Percentiles rank a stretch among this genome's conserved stretches.
These are phyloP conservation scores for Pteromalus puparum DNA, from an alignment of 1,140 invertebrate species.

Conservation along the genomic window DNA sequence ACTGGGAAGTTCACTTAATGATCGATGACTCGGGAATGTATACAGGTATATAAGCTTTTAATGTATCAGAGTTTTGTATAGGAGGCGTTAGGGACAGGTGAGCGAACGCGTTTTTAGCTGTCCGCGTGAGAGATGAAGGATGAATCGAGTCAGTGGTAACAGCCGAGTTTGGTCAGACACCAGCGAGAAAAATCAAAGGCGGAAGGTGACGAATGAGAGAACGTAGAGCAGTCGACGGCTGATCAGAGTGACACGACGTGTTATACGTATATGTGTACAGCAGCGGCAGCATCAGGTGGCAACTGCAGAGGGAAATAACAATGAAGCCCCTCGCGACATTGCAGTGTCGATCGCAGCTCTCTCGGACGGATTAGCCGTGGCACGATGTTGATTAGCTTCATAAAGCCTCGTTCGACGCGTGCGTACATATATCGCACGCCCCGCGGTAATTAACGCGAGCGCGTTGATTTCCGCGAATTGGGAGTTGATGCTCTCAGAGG, in stretches of 20 bases:
- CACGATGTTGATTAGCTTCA: neutral
- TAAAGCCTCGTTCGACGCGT: neutral
- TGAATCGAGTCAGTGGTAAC: neutral
- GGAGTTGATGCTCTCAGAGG: neutral
- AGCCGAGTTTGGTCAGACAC: neutral
- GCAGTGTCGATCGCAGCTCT: neutral
- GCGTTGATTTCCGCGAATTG: too few relatives aligned
- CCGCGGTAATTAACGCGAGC: neutral
- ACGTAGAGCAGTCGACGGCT: too few relatives aligned
- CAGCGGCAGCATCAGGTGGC: neutral
- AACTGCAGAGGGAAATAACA: neutral
- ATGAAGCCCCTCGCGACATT: neutral
- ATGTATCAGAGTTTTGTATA: neutral
- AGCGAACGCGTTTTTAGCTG: neutral
- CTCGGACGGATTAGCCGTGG: neutral
- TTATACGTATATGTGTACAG: too few relatives aligned
- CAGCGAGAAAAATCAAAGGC: too few relatives aligned
- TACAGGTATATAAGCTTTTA: conserved; percentile 42
- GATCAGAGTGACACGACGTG: too few relatives aligned
- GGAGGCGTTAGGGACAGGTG: neutral
- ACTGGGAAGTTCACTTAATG: conserved; percentile 57
- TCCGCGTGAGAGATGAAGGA: neutral
- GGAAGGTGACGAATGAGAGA: too few relatives aligned
- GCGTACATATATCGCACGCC: neutral
- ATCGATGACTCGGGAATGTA: conserved; percentile 65